Conservation (phyloP, 2,888 invertebrate species). For the Agriopis aurantiaria region DNA sequence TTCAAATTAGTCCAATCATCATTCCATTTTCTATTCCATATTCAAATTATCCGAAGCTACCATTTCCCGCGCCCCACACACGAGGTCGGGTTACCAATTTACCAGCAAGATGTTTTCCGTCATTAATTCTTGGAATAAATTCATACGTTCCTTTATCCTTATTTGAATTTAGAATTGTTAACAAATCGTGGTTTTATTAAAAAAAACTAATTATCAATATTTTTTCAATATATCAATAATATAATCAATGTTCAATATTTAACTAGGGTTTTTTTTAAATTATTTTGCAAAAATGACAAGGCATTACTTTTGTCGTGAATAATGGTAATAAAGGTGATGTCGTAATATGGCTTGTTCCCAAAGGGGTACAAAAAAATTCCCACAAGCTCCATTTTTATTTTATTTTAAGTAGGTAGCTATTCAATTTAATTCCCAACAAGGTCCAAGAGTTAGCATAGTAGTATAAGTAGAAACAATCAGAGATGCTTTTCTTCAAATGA, state of each 20-base stretch:
- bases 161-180: slow-evolving; percentile 16
- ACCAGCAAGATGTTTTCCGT: slow-evolving; percentile 56
- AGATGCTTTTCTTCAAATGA: not conserved
- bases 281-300: not conserved
- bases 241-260: no score
- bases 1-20: slow-evolving; percentile 36
- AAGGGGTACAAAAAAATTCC: no score
- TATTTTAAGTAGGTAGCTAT: no score
- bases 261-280: not conserved
- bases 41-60: slow-evolving; percentile 39
- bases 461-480: no score
- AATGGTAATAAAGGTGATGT: not conserved
- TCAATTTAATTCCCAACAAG: no score
- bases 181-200: not conserved
- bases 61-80: slow-evolving; percentile 43
- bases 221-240: no score
- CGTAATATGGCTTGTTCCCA: no score
- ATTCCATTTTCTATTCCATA: slow-evolving; percentile 41
- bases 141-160: slow-evolving; percentile 51
- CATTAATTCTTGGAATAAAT: slow-evolving; percentile 49
- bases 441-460: no score
- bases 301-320: not conserved
- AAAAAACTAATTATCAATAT: no score
- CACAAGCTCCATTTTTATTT: no score
- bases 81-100: slow-evolving; percentile 76